phyloP scores from a whole-genome alignment of 1,140 invertebrate species.

The Eciton burchellii region DNA sequence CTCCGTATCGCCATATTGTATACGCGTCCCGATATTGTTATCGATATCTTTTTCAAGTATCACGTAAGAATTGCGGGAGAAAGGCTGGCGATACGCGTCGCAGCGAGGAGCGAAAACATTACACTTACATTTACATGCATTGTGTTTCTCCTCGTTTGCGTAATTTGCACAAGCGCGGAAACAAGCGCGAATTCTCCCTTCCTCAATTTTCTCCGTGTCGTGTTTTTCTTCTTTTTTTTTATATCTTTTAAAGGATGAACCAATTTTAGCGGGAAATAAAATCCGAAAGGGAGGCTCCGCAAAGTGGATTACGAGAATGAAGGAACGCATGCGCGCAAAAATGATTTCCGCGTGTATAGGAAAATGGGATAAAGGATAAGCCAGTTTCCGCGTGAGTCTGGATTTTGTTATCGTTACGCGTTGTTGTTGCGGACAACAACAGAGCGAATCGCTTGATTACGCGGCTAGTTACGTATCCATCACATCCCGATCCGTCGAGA shows the following conservation, averaged over 20 bases:
- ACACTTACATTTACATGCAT: background rate
- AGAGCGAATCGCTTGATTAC: slow-evolving; percentile 59
- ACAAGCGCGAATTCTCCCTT: too few relatives aligned
- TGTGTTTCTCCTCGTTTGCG: background rate
- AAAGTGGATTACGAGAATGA: slow-evolving; percentile 11
- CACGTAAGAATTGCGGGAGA: background rate
- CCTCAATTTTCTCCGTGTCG: background rate
- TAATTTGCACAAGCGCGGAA: background rate
- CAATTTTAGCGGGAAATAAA: slow-evolving; percentile 12
- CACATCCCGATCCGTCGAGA: background rate
- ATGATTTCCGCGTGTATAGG: too few relatives aligned
- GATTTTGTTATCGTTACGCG: slow-evolving; percentile 47
- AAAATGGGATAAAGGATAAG: slow-evolving; percentile 19
- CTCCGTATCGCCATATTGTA: too few relatives aligned
- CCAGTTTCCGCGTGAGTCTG: background rate
- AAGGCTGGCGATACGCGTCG: background rate
- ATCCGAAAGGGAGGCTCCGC: background rate
- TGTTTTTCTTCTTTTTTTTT: too few relatives aligned
- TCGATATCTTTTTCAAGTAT: background rate
- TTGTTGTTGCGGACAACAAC: slow-evolving; percentile 44
- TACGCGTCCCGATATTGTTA: background rate
- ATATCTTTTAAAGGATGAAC: background rate
- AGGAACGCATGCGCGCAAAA: too few relatives aligned
- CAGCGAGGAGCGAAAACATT: background rate
- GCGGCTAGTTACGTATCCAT: slow-evolving; percentile 17